Evolutionary conservation across 2,888 invertebrate species (phyloP), one percentile per base, ranked within the genome.

Genomic region (Ectemnius continuus): DNA sequence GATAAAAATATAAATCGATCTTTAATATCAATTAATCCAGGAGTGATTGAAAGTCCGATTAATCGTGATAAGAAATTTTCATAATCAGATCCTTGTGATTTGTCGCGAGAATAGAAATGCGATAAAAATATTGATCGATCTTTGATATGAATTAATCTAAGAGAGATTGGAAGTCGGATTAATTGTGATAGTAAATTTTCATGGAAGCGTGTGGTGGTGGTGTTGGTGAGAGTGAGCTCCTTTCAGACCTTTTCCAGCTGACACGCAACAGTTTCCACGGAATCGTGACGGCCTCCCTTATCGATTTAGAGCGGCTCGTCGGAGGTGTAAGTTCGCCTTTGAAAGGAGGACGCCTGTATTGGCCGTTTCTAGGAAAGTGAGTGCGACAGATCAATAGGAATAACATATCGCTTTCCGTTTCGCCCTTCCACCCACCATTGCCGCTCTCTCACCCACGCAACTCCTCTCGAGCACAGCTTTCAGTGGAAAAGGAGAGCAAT

Each of bases 311-410:
- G 26, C 48, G 62, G 60, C 36, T 62, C 68, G 36, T 72, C 45
- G 48, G 45, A 61, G 68, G 71, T 61, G 73, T 65, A 70, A 67
- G 69, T 78, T 76, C 76, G 3, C 69, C 73, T 67, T 74, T 71
- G 73, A 69, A 79, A 80, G 75, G 66, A 71, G 75, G 70, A 68
- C 73, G 20, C 16, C 73, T 57, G 71, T 61, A 75, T 59, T 70
- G 67, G 52, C 67, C 26, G 59, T 61, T 60, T 61, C 75, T 48
- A n/a, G 47, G 46, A 61, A 76, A 72, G 73, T 73, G 70, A 71
- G 64, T 62, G 20, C 61, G 70, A 45, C 62, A 36, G 79, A 79
- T 79, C 75, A 60, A 79, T 75, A 52, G 58, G 45, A 52, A 65
- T 18, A 61, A 61, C 46, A 36, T 20, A 16, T 23, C 36, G 46